Evolutionary conservation across 1,140 invertebrate species (phyloP), one percentile per base, ranked within the genome.

Genomic region (Drosophila arizonae): DNA sequence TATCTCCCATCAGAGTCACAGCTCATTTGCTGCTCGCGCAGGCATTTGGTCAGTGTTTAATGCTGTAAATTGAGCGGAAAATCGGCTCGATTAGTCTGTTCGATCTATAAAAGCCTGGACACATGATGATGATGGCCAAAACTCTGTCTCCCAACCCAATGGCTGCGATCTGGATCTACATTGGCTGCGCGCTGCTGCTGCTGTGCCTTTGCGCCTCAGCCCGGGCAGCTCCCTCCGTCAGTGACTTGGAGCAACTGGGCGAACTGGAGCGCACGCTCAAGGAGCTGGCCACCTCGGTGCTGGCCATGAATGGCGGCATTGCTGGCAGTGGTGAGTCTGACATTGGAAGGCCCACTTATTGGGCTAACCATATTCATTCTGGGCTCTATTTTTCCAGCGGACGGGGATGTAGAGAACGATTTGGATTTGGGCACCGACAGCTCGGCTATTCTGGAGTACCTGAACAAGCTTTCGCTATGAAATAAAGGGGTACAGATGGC

Each of bases 231-330:
- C 82, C 82, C 0, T 61, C 72, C 0, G 13, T 45, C 3, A 72
- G 81, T 6, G 72, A 86, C 8, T 26, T 70, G 61, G 51, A 65
- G 15, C 66, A 76, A n/a, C 79, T 82, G 6, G 58, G 43, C n/a
- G 79, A 76, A 21, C 60, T 86, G 66, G 82, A 86, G 28, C 58
- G 62, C 9, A 73, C 76, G 1, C 71, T 86, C 10, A 86, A 79
- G 76, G 82, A 86, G 11, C 52, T 86, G 26, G 77, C 84, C 24
- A 79, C 65, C 30, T 79, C 82, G 1, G 69, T 86, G 15, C 13
- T 86, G 60, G 62, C 72, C 51, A 65, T 87, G 69, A 77, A 51
- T 51, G 82, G 69, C 8, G 52, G 13, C 48, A 36, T 17, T 13
- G 17, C 15, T 24, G 24, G 4, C 4, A 15, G 15, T 6, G 21